Conservation (phyloP, 2,888 invertebrate genomes). For the Drosophila neotestacea region DNA sequence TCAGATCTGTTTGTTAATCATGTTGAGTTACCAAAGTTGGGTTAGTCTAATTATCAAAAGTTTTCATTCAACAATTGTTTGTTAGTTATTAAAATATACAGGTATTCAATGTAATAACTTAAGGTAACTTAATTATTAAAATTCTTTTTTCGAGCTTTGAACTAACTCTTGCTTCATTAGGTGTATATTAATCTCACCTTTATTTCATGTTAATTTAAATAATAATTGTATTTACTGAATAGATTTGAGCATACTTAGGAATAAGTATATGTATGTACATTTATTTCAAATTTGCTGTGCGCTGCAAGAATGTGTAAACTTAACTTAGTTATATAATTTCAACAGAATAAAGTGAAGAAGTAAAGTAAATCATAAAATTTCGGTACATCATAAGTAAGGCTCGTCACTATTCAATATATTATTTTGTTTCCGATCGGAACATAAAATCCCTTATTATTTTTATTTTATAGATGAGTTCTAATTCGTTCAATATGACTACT, state of each 20-base stretch:
- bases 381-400: too few species aligned
- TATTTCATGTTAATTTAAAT: background rate
- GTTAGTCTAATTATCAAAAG: conserved; percentile 53
- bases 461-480: too few species aligned
- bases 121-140: conserved; percentile 33
- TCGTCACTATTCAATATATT: too few species aligned
- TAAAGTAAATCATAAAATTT: too few species aligned
- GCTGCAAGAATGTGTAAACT: background rate
- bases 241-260: background rate
- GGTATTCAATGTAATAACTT: conserved; percentile 13
- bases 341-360: too few species aligned
- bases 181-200: too few species aligned
- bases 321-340: too few species aligned
- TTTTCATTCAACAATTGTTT: conserved; percentile 25
- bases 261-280: background rate
- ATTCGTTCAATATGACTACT: too few species aligned
- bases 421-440: too few species aligned
- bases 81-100: conserved; percentile 25
- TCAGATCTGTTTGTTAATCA: conserved; percentile 31
- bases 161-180: background rate
- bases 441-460: too few species aligned
- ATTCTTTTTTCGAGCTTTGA: background rate
- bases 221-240: background rate
- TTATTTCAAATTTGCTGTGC: background rate
- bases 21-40: conserved; percentile 33